phyloP scores from a whole-genome alignment of 2,888 invertebrate species.

The Drosophila ustulata region DNA sequence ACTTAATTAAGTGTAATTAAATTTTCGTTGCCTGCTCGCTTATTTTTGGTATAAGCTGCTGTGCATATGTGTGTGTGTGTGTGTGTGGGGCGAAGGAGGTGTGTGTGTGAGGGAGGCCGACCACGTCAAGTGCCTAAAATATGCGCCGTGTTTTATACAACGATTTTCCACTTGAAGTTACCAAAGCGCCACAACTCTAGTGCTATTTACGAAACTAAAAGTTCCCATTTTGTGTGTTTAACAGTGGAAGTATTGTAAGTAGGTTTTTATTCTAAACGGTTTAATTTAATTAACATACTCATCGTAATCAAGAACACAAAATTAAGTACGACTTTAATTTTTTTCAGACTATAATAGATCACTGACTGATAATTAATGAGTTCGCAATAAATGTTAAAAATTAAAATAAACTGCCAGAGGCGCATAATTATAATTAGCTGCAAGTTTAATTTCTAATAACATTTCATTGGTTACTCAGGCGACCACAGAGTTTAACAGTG shows the following conservation, averaged over 20 bases:
- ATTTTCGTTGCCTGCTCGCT: constrained; percentile 70
- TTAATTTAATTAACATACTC: background rate
- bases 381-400: background rate
- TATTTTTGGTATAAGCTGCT: constrained; percentile 40
- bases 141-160: constrained; percentile 66
- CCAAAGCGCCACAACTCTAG: constrained; percentile 56
- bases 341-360: background rate
- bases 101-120: constrained; percentile 15
- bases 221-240: constrained; percentile 35
- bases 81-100: constrained; percentile 4
- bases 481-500: constrained; percentile 10
- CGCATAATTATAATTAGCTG: constrained; percentile 37
- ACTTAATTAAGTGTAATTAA: constrained; percentile 80
- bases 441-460: constrained; percentile 11
- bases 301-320: background rate
- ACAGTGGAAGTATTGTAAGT: background rate
- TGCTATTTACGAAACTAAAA: constrained; percentile 55
- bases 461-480: constrained; percentile 26
- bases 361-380: background rate
- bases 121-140: constrained; percentile 60
- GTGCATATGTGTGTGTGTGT: background rate
- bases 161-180: constrained; percentile 61
- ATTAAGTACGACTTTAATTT: background rate
- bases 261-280: constrained; percentile 2
- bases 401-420: background rate